Conservation (phyloP, 2,888 invertebrate species). For the Caenorhabditis virilis region DNA sequence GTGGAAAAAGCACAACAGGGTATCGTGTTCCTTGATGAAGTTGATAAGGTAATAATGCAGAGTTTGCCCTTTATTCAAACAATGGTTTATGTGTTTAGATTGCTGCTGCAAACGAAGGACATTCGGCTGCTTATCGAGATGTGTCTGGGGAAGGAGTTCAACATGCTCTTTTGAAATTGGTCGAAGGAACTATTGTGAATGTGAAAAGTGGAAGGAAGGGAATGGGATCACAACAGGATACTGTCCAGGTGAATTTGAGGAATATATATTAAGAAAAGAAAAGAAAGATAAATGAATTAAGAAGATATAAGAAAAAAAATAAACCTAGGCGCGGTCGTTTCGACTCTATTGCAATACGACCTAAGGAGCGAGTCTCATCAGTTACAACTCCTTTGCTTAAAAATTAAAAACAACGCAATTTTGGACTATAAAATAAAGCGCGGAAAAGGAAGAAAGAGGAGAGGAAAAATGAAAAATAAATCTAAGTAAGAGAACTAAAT, state of each 20-base stretch:
- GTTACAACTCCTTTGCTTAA: too few species aligned
- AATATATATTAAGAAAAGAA: not conserved
- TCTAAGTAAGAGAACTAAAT: too few species aligned
- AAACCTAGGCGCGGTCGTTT: too few species aligned
- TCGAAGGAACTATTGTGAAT: constrained; percentile 96
- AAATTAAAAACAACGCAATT: too few species aligned
- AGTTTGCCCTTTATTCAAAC: not conserved
- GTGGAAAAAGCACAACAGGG: constrained; percentile 96
- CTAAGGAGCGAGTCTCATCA: too few species aligned
- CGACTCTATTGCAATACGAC: too few species aligned
- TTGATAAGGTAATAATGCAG: constrained; percentile 86
- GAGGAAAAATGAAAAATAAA: too few species aligned
- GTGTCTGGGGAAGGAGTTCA: constrained; percentile 99
- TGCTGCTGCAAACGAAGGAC: constrained; percentile 85
- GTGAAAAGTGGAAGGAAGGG: constrained; percentile 73
- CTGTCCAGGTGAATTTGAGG: constrained; percentile 50
- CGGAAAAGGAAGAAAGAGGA: too few species aligned
- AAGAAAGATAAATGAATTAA: too few species aligned
- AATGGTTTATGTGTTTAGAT: constrained; percentile 19
- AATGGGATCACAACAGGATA: constrained; percentile 59
- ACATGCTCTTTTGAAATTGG: constrained; percentile 80
- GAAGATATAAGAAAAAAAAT: too few species aligned
- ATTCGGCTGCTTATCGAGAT: constrained; percentile 79
- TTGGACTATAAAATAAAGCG: too few species aligned
- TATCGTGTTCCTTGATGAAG: constrained; percentile 97